phyloP scores from a whole-genome alignment of 1,140 invertebrate species.

The Drosophila punjabiensis region DNA sequence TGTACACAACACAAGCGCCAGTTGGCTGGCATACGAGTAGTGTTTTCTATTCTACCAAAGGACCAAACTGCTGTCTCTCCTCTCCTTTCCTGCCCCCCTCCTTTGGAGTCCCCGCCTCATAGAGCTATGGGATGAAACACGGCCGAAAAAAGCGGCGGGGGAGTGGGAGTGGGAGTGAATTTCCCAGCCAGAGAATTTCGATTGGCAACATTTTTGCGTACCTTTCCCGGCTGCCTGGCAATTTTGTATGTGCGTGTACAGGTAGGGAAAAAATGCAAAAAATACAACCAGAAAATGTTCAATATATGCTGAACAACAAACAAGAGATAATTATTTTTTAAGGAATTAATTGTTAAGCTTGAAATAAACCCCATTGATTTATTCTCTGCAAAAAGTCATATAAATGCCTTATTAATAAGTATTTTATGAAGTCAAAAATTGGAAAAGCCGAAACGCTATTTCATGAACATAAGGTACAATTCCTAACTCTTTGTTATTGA shows the following conservation, averaged over 20 bases:
- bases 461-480: neutral
- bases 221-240: conserved; percentile 56
- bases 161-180: conserved; percentile 5
- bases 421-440: neutral
- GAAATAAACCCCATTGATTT: neutral
- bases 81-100: no score
- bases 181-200: conserved; percentile 65
- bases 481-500: neutral
- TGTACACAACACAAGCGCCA: conserved; percentile 50
- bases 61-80: conserved; percentile 6
- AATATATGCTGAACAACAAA: neutral
- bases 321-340: neutral
- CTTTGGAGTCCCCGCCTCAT: neutral
- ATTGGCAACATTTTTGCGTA: conserved; percentile 80
- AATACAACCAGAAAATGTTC: neutral
- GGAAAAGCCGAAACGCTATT: rapidly evolving
- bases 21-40: conserved; percentile 19
- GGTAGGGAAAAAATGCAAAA: neutral
- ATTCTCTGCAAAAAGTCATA: neutral
- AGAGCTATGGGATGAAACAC: conserved; percentile 29
- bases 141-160: conserved; percentile 12
- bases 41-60: conserved; percentile 32
- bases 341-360: neutral
- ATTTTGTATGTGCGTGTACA: conserved; percentile 32
- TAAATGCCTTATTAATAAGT: neutral